These are phyloP conservation scores for Oreochromis aureus DNA, from an alignment of 2,113 vertebrate species.

Conservation along the genomic window DNA sequence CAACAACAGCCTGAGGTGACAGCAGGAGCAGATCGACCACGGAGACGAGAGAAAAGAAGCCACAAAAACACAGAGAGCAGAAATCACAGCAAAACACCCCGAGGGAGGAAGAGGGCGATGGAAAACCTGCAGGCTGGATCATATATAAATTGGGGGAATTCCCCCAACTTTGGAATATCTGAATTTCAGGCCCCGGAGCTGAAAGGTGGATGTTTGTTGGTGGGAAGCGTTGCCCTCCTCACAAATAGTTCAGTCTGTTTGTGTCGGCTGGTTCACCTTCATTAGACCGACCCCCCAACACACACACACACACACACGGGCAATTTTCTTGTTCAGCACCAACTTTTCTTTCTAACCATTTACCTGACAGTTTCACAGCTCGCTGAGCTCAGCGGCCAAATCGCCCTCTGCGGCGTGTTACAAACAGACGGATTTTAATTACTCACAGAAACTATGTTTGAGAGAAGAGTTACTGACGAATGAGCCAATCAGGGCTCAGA, in stretches of 20 bases:
- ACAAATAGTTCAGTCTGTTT: background rate
- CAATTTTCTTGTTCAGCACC: background rate
- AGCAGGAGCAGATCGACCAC: background rate
- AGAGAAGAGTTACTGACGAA: background rate
- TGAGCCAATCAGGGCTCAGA: background rate
- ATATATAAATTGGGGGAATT: background rate
- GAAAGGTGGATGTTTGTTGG: background rate
- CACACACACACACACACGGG: background rate
- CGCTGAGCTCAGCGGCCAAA: background rate
- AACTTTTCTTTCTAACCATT: background rate
- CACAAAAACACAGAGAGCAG: background rate
- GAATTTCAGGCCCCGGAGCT: background rate
- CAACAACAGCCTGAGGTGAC: rapidly evolving
- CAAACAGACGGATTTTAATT: rapidly evolving
- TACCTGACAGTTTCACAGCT: background rate
- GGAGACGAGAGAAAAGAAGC: background rate
- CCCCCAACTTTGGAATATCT: background rate
- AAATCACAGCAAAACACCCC: background rate
- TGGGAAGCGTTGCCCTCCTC: background rate
- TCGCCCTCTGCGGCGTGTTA: rapidly evolving
- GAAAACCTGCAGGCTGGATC: background rate
- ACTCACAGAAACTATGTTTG: rapidly evolving
- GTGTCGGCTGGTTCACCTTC: background rate
- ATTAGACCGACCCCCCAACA: rapidly evolving
- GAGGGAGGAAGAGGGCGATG: background rate